Conservation (phyloP, 1,140 invertebrate genomes). For the Zaprionus ghesquierei region DNA sequence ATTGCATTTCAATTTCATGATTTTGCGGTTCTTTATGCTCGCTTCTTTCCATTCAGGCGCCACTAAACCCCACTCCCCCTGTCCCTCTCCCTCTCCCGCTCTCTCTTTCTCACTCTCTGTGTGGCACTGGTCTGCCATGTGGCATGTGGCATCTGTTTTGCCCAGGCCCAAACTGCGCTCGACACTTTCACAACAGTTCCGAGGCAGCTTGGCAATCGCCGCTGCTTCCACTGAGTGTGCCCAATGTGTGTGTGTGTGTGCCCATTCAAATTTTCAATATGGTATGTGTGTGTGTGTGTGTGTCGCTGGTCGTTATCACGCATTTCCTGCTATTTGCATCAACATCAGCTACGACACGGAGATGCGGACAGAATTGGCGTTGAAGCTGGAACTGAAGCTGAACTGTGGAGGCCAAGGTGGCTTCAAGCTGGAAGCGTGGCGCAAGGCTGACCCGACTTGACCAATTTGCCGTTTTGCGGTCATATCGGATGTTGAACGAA, state of each 20-base stretch:
- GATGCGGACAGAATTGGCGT: background rate
- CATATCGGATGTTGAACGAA: conserved; percentile 55
- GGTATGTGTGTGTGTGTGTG: conserved; percentile 25
- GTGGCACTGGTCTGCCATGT: conserved; percentile 1
- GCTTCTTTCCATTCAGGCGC: conserved; percentile 50
- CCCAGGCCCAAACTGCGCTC: conserved; percentile 63
- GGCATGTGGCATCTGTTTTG: conserved; percentile 66
- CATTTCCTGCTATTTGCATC: conserved; percentile 77
- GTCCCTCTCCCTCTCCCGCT: background rate
- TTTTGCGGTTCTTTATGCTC: conserved; percentile 80
- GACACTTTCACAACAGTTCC: conserved; percentile 70
- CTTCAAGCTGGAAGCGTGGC: background rate
- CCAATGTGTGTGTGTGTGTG: background rate
- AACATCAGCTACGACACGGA: conserved; percentile 40
- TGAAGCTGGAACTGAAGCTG: background rate
- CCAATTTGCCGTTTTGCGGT: conserved; percentile 74
- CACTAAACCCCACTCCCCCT: background rate
- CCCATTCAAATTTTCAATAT: conserved; percentile 74
- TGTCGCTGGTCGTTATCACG: conserved; percentile 73
- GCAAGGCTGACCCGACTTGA: conserved; percentile 47
- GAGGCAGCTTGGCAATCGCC: conserved; percentile 27
- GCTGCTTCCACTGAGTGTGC: conserved; percentile 7
- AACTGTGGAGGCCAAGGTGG: too few relatives aligned
- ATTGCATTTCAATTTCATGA: conserved; percentile 81
- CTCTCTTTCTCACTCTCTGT: background rate